Base-by-base conservation (phyloP, 2,797 vertebrate genomes). In the Morelia viridis region DNA sequence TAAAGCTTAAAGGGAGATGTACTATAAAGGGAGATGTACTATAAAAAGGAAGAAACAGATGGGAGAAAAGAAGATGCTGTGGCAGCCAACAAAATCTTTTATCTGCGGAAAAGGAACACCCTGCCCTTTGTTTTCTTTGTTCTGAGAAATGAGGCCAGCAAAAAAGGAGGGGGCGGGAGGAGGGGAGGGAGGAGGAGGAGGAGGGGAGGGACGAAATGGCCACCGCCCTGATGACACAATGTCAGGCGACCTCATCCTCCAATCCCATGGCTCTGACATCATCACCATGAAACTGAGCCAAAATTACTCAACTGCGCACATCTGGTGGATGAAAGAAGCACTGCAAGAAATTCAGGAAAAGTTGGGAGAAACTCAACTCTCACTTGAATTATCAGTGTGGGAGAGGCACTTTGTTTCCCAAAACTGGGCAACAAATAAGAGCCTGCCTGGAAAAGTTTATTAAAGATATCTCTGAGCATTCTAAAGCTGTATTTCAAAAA, bases 301-400 rank as follows among this genome's bases (percentile, higher is more conserved):
- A 96, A 90, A 26, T 1, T 92, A 98, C 98, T 99, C 99, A 97
- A 98, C 98, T 99, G 99, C 99, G 98, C 99, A 0, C 98, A 97
- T 97, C 97, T 98, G 96, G 97, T 97, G 99, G 98, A 84, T 92
- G 95, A 87, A 95, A 96, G 58, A 9, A 11, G 93, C 58, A 97
- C 85, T 97, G 96, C 97, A 96, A 80, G 87, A 19, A 24, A 87
- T 17, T 1, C 0, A 46, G 10, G 4, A 26, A 76, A 1, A 9
- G 0, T 0, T 1, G 9, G 0, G 7, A 0, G 56, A 56, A 60
- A 31, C 13, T 5, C n/a, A 60, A 26, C 35, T 60, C 56, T 26
- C 1, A 9, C 60, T 64, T n/a, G 3, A 90, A 31, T 50, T 64
- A 2, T 0, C 1, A 0, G 0, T 3, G 10, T 28, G n/a, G 28